Evolutionary conservation across 2,797 vertebrate genomes (phyloP), one percentile per base, ranked within the genome.

Genomic region (Pristis pectinata): DNA sequence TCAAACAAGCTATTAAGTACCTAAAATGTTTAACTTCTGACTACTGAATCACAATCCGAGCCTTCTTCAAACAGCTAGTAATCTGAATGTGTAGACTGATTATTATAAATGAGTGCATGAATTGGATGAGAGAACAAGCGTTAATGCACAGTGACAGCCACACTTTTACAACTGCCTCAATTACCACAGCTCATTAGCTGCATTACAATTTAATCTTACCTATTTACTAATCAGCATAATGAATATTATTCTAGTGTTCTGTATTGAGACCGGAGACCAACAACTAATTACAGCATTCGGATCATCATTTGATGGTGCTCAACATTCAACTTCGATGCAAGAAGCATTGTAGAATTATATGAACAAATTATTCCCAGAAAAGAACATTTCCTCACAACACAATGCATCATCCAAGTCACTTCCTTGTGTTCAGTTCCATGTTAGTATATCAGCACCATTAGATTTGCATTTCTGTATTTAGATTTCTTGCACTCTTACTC

Each of bases 161-260:
- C 59, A 67, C 64, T 91, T 37, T 91, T 37, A 91, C 59, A 91
- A 91, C 59, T 67, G 87, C 87, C 87, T 67, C 87, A 91, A 64
- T 91, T 41, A 61, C n/a, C 61, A 91, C 59, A 91, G 61, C 61
- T 91, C 59, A 91, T 91, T 91, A 91, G 87, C 34, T 67, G 87
- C 59, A 91, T 91, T 91, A 91, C 59, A 91, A 91, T 91, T 91
- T 91, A 91, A 91, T 91, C 87, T 67, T n/a, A 91, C 59, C 87
- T 91, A 67, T 91, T 91, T 91, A 91, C 61, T 91, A 91, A 67
- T 91, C 59, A 91, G 87, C 87, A 91, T 41, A 91, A 67, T 91
- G 59, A 64, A 67, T 37, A 91, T 91, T 91, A 91, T 67, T 41
- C 59, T 24, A 24, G 59, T 24, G 59, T 2, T 91, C 9, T 11